phyloP scores from a whole-genome alignment of 2,888 invertebrate species.

The Masnerella sp. region DNA sequence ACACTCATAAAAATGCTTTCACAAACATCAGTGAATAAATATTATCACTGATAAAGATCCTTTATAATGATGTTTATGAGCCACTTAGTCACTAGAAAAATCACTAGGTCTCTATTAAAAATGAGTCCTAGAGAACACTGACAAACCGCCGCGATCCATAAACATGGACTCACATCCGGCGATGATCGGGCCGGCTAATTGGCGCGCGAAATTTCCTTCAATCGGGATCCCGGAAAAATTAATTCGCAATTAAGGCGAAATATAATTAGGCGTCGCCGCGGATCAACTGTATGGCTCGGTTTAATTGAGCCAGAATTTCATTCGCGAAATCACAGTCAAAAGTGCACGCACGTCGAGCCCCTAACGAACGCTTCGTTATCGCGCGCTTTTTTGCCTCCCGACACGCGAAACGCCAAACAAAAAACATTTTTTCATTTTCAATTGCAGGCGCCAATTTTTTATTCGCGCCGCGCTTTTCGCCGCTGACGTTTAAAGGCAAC shows the following conservation, averaged over 20 bases:
- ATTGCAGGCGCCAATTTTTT: not conserved
- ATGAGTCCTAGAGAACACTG: constrained; percentile 15
- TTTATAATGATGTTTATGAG: no score
- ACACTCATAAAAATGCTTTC: no score
- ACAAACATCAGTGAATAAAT: no score
- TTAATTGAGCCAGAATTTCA: constrained; percentile 36
- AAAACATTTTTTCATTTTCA: not conserved
- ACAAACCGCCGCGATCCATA: constrained; percentile 8
- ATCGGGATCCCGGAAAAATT: constrained; percentile 46
- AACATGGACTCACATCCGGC: constrained; percentile 11
- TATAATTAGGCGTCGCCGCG: constrained; percentile 48
- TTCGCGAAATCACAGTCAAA: constrained; percentile 25
- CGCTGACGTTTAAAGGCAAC: no score
- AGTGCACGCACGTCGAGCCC: constrained; percentile 5
- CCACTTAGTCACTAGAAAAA: no score
- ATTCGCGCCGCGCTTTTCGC: no score
- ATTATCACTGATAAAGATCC: no score
- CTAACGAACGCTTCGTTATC: constrained; percentile 15
- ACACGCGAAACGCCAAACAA: not conserved
- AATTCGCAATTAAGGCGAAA: constrained; percentile 48
- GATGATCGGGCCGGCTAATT: constrained; percentile 49
- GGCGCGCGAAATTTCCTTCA: constrained; percentile 45
- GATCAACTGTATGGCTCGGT: constrained; percentile 33
- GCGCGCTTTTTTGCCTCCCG: not conserved
- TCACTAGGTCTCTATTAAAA: no score